phyloP scores from a whole-genome alignment of 2,113 vertebrate species.

The Spheniscus mendiculus region DNA sequence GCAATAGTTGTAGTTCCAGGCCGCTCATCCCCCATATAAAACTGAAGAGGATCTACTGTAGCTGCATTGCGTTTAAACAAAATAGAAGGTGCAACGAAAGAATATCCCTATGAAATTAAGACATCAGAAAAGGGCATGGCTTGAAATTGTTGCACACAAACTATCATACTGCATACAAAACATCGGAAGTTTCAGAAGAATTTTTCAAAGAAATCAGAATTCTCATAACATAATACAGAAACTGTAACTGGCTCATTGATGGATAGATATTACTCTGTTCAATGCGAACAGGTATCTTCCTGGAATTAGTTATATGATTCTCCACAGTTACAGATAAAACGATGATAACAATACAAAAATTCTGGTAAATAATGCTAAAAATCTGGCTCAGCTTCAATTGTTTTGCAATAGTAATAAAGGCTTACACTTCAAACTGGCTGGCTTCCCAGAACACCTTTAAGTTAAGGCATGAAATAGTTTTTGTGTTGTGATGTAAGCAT shows the following conservation, averaged over 20 bases:
- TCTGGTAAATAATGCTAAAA: not conserved
- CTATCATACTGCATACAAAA: slow-evolving; percentile 57
- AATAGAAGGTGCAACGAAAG: slow-evolving; percentile 96
- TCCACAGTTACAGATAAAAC: slow-evolving; percentile 5
- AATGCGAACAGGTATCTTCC: not conserved
- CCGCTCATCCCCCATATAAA: slow-evolving; percentile 84
- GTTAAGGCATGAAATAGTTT: not conserved
- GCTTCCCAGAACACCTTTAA: not conserved
- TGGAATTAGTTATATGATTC: slow-evolving; percentile 21
- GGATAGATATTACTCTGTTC: not conserved
- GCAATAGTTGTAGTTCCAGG: slow-evolving; percentile 88
- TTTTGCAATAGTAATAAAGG: not conserved
- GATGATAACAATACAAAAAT: not conserved
- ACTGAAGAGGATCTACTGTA: slow-evolving; percentile 87
- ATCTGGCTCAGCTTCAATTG: not conserved
- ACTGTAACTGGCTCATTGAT: not conserved
- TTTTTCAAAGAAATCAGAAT: slow-evolving; percentile 55
- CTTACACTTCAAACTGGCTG: not conserved
- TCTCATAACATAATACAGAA: not conserved
- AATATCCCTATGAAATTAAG: slow-evolving; percentile 85
- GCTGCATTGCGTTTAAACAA: slow-evolving; percentile 96
- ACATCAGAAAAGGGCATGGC: slow-evolving; percentile 55
- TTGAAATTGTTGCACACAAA: not conserved
- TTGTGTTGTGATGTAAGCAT: not conserved
- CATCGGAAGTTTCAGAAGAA: slow-evolving; percentile 70